Evolutionary conservation across 2,888 invertebrate genomes (phyloP).

Genomic region (Philereme vetulata): DNA sequence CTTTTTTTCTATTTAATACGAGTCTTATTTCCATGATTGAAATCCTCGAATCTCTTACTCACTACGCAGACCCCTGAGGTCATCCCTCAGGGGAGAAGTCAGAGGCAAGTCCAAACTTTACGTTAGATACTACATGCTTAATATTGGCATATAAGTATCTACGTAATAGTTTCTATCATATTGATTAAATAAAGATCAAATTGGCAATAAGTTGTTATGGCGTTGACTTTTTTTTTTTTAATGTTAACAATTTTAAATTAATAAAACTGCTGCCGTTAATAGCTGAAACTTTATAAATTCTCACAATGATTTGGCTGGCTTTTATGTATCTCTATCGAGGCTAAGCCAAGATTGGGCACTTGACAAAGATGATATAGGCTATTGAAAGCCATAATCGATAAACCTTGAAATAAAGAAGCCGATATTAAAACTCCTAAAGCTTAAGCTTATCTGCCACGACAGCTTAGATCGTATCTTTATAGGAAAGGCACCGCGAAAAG

Average conservation of each 20-base stretch:
- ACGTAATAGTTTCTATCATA: no score
- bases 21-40: no score
- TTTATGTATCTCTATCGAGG: constrained; percentile 1
- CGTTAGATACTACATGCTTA: no score
- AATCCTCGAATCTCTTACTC: no score
- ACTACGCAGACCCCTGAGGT: no score
- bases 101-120: no score
- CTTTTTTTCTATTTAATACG: no score
- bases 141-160: no score
- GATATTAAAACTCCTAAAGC: constrained; percentile 7
- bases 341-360: background rate
- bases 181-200: no score
- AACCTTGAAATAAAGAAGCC: constrained; percentile 7
- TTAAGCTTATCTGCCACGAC: constrained; percentile 11
- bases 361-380: background rate
- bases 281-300: constrained; percentile 2
- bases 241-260: background rate
- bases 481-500: background rate
- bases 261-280: background rate
- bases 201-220: no score
- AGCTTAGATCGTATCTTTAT: background rate
- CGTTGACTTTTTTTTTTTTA: background rate
- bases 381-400: constrained; percentile 4
- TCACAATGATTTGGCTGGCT: constrained; percentile 4
- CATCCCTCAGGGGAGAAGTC: no score